Percentiles rank a stretch among this genome's conserved stretches.
These are phyloP conservation scores for Oeneis ivallda DNA, from an alignment of 2,888 invertebrate genomes.

Conservation along the genomic window DNA sequence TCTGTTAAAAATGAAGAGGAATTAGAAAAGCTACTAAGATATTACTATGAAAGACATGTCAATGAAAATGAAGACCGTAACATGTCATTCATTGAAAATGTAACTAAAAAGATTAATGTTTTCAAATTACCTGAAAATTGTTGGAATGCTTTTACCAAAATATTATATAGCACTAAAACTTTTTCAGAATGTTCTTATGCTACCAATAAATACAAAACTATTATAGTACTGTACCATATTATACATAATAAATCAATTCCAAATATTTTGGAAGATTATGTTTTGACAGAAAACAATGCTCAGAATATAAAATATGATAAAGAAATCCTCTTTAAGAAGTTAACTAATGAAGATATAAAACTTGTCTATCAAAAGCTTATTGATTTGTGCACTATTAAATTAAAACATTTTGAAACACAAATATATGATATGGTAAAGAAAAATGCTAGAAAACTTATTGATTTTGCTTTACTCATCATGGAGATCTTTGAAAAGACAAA, in stretches of 20 bases:
- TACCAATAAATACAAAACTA: slow-evolving; percentile 42
- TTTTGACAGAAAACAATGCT: slow-evolving; percentile 7
- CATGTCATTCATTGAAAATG: slow-evolving; percentile 48
- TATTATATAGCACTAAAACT: slow-evolving; percentile 47
- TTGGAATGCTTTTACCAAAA: slow-evolving; percentile 55
- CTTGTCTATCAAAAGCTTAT: slow-evolving; percentile 45
- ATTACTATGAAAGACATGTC: slow-evolving; percentile 57
- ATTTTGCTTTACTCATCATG: slow-evolving; percentile 43
- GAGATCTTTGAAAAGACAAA: slow-evolving; percentile 45
- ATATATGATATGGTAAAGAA: slow-evolving; percentile 41
- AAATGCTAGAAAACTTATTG: slow-evolving; percentile 37
- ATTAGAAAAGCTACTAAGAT: slow-evolving; percentile 49
- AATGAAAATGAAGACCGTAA: slow-evolving; percentile 52
- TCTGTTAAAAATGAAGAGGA: slow-evolving; percentile 51
- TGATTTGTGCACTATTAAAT: slow-evolving; percentile 45
- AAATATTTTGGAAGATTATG: slow-evolving; percentile 33
- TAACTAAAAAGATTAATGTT: slow-evolving; percentile 48
- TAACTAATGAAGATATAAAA: slow-evolving; percentile 41
- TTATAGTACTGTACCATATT: slow-evolving; percentile 52
- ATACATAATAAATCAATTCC: slow-evolving; percentile 50
- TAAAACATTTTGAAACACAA: slow-evolving; percentile 41
- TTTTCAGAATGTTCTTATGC: slow-evolving; percentile 23
- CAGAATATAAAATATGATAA: slow-evolving; percentile 6
- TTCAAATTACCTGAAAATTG: slow-evolving; percentile 54
- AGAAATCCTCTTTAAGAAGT: not conserved